Conservation (phyloP, 2,797 vertebrate genomes). For the Periophthalmus magnuspinnatus region DNA sequence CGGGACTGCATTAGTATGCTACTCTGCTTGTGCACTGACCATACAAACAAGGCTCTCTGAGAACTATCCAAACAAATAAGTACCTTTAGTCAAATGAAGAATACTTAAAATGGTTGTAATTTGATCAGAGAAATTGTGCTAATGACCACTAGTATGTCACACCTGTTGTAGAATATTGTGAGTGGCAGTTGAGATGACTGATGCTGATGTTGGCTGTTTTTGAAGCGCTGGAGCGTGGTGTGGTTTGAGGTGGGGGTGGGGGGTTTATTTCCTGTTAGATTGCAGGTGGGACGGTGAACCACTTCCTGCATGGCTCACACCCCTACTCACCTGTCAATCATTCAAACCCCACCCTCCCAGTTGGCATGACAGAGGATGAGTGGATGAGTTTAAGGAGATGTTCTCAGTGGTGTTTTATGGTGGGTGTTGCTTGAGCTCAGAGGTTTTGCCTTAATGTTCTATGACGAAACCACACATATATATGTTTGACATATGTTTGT, state of each 20-base stretch:
- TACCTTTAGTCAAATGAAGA: neutral
- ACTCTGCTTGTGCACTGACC: neutral
- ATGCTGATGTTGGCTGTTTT: constrained; percentile 51
- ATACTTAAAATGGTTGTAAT: neutral
- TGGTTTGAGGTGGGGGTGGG: constrained; percentile 45
- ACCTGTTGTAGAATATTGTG: neutral
- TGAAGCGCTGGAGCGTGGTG: constrained; percentile 55
- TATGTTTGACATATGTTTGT: neutral
- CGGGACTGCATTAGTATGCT: constrained; percentile 1
- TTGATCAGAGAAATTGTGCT: neutral
- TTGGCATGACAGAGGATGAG: neutral
- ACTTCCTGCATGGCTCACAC: constrained; percentile 78
- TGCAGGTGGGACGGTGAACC: constrained; percentile 67
- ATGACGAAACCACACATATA: neutral
- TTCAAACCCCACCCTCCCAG: constrained; percentile 3
- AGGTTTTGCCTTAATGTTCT: neutral
- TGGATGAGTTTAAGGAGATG: neutral
- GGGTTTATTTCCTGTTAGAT: constrained; percentile 8
- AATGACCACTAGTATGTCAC: neutral
- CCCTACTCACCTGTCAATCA: constrained; percentile 58
- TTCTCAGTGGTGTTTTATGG: neutral
- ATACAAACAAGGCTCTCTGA: neutral
- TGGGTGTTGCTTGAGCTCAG: neutral
- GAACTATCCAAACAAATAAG: neutral
- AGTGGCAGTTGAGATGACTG: constrained; percentile 21